Evolutionary conservation across 2,113 vertebrate species (phyloP).

Genomic region (Clarias gariepinus): DNA sequence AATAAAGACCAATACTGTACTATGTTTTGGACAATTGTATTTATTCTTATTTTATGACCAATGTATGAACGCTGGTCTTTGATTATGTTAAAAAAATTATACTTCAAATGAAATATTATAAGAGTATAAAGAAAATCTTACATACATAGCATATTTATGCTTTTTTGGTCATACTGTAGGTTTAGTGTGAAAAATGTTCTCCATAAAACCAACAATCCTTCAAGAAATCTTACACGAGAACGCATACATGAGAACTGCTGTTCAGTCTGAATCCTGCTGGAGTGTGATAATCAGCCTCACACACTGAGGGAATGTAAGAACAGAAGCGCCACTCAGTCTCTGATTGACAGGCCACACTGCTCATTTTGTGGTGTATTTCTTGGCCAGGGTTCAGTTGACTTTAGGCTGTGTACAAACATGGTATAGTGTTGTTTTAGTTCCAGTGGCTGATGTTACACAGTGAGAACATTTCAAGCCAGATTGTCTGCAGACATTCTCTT

Average conservation of each 20-base stretch:
- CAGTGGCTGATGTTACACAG: constrained; percentile 1
- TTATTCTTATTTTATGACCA: too few relatives aligned
- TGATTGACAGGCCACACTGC: constrained; percentile 32
- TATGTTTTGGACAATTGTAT: too few relatives aligned
- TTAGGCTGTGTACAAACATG: constrained; percentile 26
- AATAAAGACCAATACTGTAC: too few relatives aligned
- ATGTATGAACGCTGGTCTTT: too few relatives aligned
- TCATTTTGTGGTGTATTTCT: constrained; percentile 8
- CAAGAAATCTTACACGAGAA: neutral
- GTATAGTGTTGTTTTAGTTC: constrained; percentile 11
- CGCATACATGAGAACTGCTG: neutral
- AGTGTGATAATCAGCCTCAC: constrained; percentile 40
- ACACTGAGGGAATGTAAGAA: constrained; percentile 28
- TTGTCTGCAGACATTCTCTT: neutral
- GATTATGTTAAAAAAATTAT: too few relatives aligned
- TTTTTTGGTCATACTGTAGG: neutral
- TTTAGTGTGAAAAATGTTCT: constrained; percentile 32
- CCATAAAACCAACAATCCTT: neutral
- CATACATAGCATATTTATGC: neutral
- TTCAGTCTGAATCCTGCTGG: constrained; percentile 9
- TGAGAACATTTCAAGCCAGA: neutral
- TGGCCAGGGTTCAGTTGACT: constrained; percentile 25
- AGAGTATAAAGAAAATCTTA: neutral
- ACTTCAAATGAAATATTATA: neutral
- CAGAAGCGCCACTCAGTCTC: constrained; percentile 20